These are phyloP conservation scores for Gasterosteus nipponicus DNA, from an alignment of 2,113 vertebrate genomes.

Conservation along the genomic window DNA sequence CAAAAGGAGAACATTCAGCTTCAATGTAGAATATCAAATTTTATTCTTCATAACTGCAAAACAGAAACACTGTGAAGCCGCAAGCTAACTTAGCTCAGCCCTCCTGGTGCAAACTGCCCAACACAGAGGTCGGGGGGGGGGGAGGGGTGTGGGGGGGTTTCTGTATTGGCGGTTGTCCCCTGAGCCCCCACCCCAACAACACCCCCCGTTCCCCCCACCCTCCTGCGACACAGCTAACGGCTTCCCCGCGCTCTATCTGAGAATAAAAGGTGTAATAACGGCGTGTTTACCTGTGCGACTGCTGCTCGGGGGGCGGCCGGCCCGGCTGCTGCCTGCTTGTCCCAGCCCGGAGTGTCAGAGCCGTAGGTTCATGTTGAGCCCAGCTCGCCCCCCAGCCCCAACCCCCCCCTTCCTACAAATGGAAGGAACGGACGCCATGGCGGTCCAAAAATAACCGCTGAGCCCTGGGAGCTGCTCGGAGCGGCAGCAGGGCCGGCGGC, in stretches of 20 bases:
- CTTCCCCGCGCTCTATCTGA: conserved; percentile 14
- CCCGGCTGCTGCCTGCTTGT: conserved; percentile 80
- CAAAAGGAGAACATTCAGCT: conserved; percentile 36
- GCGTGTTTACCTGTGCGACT: conserved; percentile 83
- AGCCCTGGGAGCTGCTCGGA: conserved; percentile 68
- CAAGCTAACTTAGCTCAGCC: conserved; percentile 32
- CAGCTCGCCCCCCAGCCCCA: conserved; percentile 66
- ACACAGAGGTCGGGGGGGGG: conserved; percentile 19
- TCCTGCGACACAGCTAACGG: not conserved
- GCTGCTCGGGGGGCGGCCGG: conserved; percentile 76
- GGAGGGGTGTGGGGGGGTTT: not conserved
- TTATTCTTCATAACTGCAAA: not conserved
- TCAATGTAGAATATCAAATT: not conserved
- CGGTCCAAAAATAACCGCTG: conserved; percentile 88
- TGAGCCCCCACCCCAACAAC: not conserved
- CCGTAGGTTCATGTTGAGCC: conserved; percentile 77
- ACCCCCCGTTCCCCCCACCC: not conserved
- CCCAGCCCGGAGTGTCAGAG: conserved; percentile 78
- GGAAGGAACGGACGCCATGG: conserved; percentile 80
- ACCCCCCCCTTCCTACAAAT: conserved; percentile 77
- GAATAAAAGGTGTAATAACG: conserved; percentile 53
- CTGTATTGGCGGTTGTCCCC: conserved; percentile 20
- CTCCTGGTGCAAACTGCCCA: not conserved
- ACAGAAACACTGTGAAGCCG: conserved; percentile 11
- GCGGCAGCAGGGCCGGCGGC: conserved; percentile 53